Percentiles rank a stretch among this genome's conserved stretches.
These are phyloP conservation scores for Deilephila elpenor DNA, from an alignment of 2,888 invertebrate genomes.

Conservation along the genomic window DNA sequence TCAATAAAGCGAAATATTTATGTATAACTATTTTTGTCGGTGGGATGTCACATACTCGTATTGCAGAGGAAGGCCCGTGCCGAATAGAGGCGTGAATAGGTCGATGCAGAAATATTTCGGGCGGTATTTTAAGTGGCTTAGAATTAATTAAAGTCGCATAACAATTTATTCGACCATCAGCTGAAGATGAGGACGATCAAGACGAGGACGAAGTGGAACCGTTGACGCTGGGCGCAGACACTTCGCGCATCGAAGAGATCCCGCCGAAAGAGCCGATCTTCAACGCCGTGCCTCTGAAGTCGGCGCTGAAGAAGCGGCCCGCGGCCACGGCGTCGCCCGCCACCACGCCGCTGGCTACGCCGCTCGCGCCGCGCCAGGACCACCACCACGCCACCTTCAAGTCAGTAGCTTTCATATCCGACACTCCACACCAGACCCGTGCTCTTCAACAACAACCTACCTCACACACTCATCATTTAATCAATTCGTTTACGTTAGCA, in stretches of 20 bases:
- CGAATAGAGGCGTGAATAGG: no score
- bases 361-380: conserved; percentile 86
- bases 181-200: conserved; percentile 86
- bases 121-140: no score
- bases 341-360: conserved; percentile 81
- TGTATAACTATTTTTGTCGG: neutral
- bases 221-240: conserved; percentile 87
- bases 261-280: conserved; percentile 96
- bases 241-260: conserved; percentile 94
- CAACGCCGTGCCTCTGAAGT: conserved; percentile 96
- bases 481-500: no score
- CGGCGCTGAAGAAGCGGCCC: conserved; percentile 94
- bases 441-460: neutral
- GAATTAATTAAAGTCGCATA: neutral
- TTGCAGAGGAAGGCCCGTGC: no score
- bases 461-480: neutral
- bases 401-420: conserved; percentile 76
- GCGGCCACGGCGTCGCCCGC: conserved; percentile 89
- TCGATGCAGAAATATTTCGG: no score
- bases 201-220: conserved; percentile 88
- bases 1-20: conserved; percentile 2
- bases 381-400: conserved; percentile 91
- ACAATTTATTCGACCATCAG: conserved; percentile 43
- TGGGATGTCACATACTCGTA: no score
- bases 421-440: neutral